A percentile compares a stretch with the other conserved stretches of the same genome.
phyloP scores from a whole-genome alignment of 2,113 vertebrate genomes.

The Tenebrosternarchus preto region DNA sequence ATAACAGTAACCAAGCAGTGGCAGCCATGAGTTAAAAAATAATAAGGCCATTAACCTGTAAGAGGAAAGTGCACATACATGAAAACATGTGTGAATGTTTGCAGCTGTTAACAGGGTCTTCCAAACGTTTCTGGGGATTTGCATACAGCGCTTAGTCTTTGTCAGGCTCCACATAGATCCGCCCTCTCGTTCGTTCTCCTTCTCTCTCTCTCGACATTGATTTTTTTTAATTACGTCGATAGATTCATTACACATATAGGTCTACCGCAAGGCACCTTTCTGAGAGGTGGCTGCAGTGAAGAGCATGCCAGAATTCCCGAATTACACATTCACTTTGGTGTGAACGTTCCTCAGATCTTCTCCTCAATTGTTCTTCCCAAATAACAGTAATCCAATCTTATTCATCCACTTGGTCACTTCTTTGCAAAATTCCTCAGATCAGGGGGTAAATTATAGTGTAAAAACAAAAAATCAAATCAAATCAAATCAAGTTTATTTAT shows the following conservation, averaged over 20 bases:
- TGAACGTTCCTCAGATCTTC: too few species aligned
- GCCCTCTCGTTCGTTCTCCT: slow-evolving; percentile 54
- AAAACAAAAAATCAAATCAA: too few species aligned
- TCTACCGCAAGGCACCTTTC: slow-evolving; percentile 27
- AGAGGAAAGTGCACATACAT: not conserved
- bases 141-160: not conserved
- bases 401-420: too few species aligned
- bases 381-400: too few species aligned
- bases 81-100: not conserved
- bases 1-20: slow-evolving; percentile 25
- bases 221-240: slow-evolving; percentile 73
- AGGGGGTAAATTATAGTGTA: too few species aligned
- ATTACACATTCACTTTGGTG: too few species aligned
- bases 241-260: slow-evolving; percentile 68
- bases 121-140: not conserved
- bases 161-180: slow-evolving; percentile 54
- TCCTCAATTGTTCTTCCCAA: too few species aligned
- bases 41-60: not conserved
- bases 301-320: not conserved
- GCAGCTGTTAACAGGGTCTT: too few species aligned
- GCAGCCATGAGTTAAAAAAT: not conserved
- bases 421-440: too few species aligned
- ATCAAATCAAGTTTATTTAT: too few species aligned
- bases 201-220: slow-evolving; percentile 64
- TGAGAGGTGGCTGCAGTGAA: not conserved